Evolutionary conservation across 1,140 invertebrate genomes (phyloP).

Genomic region (Cheumatopsyche charites): DNA sequence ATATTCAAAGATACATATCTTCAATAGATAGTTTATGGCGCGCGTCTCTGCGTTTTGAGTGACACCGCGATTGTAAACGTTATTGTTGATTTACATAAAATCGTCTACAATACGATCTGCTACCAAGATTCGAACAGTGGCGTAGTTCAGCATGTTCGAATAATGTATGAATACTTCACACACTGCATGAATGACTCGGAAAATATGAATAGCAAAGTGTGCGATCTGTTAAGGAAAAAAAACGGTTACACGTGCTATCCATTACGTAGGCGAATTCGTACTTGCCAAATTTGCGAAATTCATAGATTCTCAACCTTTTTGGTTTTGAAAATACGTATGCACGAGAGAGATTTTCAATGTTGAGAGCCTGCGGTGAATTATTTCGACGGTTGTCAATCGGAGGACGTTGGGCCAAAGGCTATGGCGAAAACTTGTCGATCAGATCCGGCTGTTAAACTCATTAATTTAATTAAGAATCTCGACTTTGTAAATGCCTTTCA

Average conservation of each 20-base stretch:
- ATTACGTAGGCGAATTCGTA: no score
- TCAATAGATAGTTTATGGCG: neutral
- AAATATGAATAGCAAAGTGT: no score
- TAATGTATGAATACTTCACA: no score
- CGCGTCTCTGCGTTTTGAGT: neutral
- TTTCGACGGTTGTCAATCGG: constrained; percentile 2
- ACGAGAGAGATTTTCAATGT: no score
- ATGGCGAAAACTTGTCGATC: constrained; percentile 11
- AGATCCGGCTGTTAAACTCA: constrained; percentile 4
- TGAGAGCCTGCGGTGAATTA: no score
- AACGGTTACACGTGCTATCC: no score
- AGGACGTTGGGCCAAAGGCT: neutral
- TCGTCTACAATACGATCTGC: constrained; percentile 6
- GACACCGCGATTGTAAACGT: neutral
- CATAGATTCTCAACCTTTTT: no score
- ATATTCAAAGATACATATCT: neutral
- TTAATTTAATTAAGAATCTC: constrained; percentile 23
- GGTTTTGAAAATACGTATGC: no score
- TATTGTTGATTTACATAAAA: constrained; percentile 1
- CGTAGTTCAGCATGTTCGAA: no score
- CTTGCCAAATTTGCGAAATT: no score
- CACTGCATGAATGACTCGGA: no score
- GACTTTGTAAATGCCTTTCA: constrained; percentile 6
- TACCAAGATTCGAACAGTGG: neutral
- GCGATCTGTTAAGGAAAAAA: no score